Base-by-base conservation (phyloP, 1,140 invertebrate genomes). In the Nomia melanderi region DNA sequence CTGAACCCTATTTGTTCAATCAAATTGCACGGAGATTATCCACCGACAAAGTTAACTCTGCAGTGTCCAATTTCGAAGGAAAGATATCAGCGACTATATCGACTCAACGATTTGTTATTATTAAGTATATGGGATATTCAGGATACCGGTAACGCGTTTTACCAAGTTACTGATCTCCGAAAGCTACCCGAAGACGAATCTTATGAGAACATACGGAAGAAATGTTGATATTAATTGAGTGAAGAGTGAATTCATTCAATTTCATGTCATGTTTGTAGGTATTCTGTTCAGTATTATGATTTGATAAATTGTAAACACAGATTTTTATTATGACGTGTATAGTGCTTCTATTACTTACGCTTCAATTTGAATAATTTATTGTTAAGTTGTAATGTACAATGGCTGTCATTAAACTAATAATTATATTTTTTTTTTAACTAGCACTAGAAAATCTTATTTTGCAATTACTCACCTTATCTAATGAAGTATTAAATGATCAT, bases 81-180 rank as follows among this genome's bases (percentile, higher is more conserved):
- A 0, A 65, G 54, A 1, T 65, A 65, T 23, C 2, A 8, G 0
- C 17, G 29, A 29, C 23, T 74, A 7, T 36, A 27, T 2, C 1
- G 1, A 23, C 7, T 31, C 17, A 41, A 65, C 3, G 47, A 65
- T 14, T 17, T 65, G 33, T 9, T 74, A 20, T 3, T 74, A n/a
- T 23, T 74, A 17, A 74, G 27, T 14, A 2, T 74, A 2, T 74
- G 71, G 71, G 29, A 65, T 23, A 29, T 74, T 2, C 0, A 27
- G 3, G 71, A 74, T 9, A 74, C 71, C 2, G 1, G 7, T 9
- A 11, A 17, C 1, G 71, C 33, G 4, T 74, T 74, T 54, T 74
- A 74, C 11, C 71, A 74, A 31, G 60, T 74, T 11, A 3, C 33
- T 3, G 71, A 74, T 31, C 17, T 74, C 0, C 0, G 54, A 3